phyloP scores from a whole-genome alignment of 2,888 invertebrate species.

The Chrysolina haemoptera region DNA sequence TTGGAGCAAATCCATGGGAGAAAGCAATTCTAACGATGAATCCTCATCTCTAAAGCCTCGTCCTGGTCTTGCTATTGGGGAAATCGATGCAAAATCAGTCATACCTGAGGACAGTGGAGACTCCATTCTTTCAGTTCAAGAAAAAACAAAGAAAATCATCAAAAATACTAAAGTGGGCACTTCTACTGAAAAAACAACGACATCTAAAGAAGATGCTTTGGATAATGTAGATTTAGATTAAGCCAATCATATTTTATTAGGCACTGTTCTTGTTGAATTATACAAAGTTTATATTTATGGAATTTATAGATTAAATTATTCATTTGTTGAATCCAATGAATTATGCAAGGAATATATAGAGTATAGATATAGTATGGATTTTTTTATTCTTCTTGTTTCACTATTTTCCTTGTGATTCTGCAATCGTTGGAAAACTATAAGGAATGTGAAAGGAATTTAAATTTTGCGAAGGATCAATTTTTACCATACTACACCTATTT shows the following conservation, averaged over 20 bases:
- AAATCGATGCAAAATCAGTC: constrained; percentile 68
- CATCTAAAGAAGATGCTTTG: constrained; percentile 55
- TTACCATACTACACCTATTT: no score
- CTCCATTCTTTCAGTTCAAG: neutral
- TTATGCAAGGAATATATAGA: neutral
- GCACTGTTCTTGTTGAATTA: neutral
- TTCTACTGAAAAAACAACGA: constrained; percentile 48
- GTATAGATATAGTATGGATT: neutral
- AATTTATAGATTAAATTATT: neutral
- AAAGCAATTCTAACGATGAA: constrained; percentile 30
- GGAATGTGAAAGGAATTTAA: no score
- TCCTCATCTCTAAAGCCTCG: constrained; percentile 47
- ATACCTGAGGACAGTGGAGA: constrained; percentile 44
- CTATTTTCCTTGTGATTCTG: no score
- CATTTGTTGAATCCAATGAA: neutral
- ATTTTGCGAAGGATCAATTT: no score
- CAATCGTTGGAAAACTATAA: no score
- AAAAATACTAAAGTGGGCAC: constrained; percentile 29
- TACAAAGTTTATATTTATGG: neutral
- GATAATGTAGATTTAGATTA: constrained; percentile 58
- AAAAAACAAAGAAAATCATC: constrained; percentile 26
- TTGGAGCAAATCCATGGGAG: constrained; percentile 75
- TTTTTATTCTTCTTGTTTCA: neutral
- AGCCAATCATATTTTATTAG: constrained; percentile 6
- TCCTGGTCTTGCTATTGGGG: constrained; percentile 65